Base-by-base conservation (phyloP, 2,113 vertebrate species). In the Pomatostomus ruficeps region DNA sequence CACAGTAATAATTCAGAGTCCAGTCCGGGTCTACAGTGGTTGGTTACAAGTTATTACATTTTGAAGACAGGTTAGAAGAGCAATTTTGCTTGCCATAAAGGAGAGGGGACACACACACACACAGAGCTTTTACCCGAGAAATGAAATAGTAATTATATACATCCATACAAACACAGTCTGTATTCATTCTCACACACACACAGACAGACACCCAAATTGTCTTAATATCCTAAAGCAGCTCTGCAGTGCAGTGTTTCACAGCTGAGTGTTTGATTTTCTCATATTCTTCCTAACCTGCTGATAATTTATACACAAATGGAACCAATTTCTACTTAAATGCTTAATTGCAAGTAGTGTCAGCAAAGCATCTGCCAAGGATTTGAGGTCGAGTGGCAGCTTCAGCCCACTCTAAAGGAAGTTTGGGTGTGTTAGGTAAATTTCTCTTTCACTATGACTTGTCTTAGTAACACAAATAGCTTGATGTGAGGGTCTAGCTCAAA, bases 41-140 rank as follows among this genome's bases (percentile, higher is more conserved):
- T 98, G 98, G 98, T 96, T 97, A 97, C 92, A 97, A 97, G 82
- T 97, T 98, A 98, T 98, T 98, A 98, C 97, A 98, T 98, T 98
- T 98, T 98, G 95, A 97, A 97, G 95, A 97, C 95, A 96, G 79
- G 93, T 84, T 91, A 93, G 89, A 95, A 96, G 90, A 95, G 98
- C 98, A 98, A 98, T 98, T 98, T 98, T 98, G 98, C 96, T 98
- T 97, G 97, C 98, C 38, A 52, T 91, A 85, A 62, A 83, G 54
- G 45, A 68, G 7, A 48, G 33, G 9, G 26, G 22, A 67, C 79
- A 51, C 36, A 43, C 35, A 58, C 54, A 40, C 46, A 42, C 33
- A 51, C 57, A 45, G 10, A 51, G 28, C 46, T 79, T 89, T 85
- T 84, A 73, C 82, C 82, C 59, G 72, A 91, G 65, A 89, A 94